phyloP scores from a whole-genome alignment of 2,888 invertebrate genomes.

The Lycocerus yunnanus region DNA sequence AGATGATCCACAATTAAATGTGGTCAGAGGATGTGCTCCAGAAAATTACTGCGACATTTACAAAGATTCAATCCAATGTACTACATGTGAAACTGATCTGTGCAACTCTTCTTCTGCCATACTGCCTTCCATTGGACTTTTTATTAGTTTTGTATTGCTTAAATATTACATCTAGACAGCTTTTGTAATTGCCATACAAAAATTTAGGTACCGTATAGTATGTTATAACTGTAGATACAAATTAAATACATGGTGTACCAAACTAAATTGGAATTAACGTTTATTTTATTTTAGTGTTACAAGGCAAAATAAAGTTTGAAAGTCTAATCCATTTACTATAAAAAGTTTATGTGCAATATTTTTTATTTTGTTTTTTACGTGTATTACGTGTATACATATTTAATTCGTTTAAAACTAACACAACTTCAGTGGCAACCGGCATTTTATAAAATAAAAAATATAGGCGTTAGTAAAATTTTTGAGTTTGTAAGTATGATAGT shows the following conservation, averaged over 20 bases:
- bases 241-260: not conserved
- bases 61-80: constrained; percentile 7
- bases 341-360: not conserved
- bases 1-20: constrained; percentile 15
- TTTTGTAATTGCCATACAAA: constrained; percentile 12
- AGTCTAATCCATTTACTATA: not conserved
- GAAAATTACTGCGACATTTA: constrained; percentile 13
- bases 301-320: not conserved
- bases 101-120: constrained; percentile 21
- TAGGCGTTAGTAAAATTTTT: too few relatives aligned
- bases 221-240: not conserved
- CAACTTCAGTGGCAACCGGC: too few relatives aligned
- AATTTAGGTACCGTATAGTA: not conserved
- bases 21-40: constrained; percentile 23
- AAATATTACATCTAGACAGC: constrained; percentile 18
- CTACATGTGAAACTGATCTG: constrained; percentile 1
- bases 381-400: too few relatives aligned
- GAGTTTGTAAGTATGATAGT: too few relatives aligned
- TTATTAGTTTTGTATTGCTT: constrained; percentile 19
- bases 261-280: not conserved
- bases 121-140: constrained; percentile 23
- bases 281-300: not conserved
- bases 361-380: too few relatives aligned
- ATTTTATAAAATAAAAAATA: too few relatives aligned
- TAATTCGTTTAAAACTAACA: too few relatives aligned